Conservation (phyloP, 2,797 vertebrate genomes). For the Philypnodon macrostomus region DNA sequence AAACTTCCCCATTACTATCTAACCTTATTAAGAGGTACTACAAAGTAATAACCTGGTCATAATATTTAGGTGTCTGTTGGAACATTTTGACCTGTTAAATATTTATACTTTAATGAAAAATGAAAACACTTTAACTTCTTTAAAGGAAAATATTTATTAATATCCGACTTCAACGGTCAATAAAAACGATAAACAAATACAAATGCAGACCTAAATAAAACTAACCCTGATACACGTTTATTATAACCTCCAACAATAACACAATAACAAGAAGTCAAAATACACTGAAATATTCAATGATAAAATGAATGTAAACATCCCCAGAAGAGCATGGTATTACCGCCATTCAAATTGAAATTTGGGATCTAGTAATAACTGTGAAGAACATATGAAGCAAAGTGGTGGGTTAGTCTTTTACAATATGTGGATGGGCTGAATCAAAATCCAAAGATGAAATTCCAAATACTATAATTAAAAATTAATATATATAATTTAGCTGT, state of each 20-base stretch:
- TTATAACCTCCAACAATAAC: neutral
- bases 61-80: neutral
- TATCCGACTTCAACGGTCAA: too few relatives aligned
- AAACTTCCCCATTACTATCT: neutral
- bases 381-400: neutral
- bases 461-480: too few relatives aligned
- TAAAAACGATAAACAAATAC: neutral
- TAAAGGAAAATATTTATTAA: too few relatives aligned
- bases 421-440: too few relatives aligned
- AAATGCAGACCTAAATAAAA: neutral
- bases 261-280: neutral
- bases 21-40: neutral
- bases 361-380: neutral
- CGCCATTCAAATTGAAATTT: neutral
- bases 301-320: neutral
- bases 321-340: neutral
- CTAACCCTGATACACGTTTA: neutral
- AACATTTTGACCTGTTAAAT: neutral
- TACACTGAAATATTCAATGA: neutral
- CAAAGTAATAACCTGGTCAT: neutral
- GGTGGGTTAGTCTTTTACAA: neutral
- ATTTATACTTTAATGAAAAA: too few relatives aligned
- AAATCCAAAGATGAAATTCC: too few relatives aligned
- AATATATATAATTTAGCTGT: too few relatives aligned
- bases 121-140: too few relatives aligned